These are phyloP conservation scores for Pelodiscus sinensis DNA, from an alignment of 2,113 vertebrate genomes.

Conservation along the genomic window DNA sequence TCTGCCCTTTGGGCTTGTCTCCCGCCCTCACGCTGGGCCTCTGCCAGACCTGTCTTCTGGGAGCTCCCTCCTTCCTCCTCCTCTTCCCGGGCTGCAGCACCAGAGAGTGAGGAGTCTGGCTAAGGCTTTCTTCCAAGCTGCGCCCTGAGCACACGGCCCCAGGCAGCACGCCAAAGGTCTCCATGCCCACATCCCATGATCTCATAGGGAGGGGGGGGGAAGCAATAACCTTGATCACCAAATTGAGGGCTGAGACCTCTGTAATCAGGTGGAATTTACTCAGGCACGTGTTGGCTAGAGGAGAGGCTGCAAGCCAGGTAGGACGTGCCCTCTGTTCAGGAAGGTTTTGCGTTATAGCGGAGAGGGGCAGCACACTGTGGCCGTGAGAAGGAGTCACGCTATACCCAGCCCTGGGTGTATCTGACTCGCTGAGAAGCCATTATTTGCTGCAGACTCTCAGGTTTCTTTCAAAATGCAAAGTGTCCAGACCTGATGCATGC, in stretches of 20 bases:
- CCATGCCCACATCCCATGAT: background rate
- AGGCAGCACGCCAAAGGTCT: background rate
- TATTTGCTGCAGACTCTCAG: background rate
- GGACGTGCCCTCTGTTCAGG: background rate
- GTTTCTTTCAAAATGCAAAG: background rate
- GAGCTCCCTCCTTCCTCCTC: background rate
- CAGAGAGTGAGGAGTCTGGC: background rate
- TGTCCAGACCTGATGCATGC: background rate
- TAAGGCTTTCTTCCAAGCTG: background rate
- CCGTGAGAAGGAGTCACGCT: background rate
- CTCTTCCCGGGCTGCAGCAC: background rate
- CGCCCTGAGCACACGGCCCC: too few relatives aligned
- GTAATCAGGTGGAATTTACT: background rate
- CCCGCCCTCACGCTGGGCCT: background rate
- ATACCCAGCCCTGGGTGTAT: background rate
- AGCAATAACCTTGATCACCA: background rate
- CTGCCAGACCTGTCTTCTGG: background rate
- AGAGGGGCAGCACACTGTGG: background rate
- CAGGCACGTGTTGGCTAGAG: background rate
- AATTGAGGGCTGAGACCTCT: background rate
- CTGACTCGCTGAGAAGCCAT: background rate
- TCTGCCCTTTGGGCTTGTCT: background rate
- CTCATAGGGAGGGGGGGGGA: background rate
- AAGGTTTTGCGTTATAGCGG: background rate
- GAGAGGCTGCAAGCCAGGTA: accelerated